Evolutionary conservation across 1,140 invertebrate genomes (phyloP), one percentile per base, ranked within the genome.

Genomic region (Drepana arcuata): DNA sequence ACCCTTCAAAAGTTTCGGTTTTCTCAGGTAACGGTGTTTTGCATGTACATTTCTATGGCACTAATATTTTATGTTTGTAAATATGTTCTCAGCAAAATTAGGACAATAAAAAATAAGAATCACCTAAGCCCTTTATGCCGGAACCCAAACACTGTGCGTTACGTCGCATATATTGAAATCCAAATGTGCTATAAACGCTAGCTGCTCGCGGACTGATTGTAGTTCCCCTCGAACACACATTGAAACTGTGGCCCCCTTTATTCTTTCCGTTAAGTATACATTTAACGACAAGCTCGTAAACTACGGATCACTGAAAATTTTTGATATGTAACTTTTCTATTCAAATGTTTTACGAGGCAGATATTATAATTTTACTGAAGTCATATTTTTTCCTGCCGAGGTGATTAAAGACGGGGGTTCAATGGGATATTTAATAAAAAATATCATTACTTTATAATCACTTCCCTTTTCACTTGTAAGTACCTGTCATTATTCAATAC

Each of bases 281-380:
- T 78, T 79, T 82, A n/a, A 82, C 71, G 78, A 79, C 67, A 58
- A 65, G 68, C 72, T 79, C 78, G 78, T 82, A 82, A 82, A 82
- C 69, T 63, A 79, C 71, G 78, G 78, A 78, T 82, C 74, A 82
- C 71, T 78, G 78, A 78, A 78, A 79, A 79, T 79, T 82, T 82
- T 82, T 82, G 78, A 82, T 82, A 82, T 79, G 78, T 82, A 69
- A 82, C 74, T 66, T 69, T 79, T 73, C 73, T 79, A 82, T 82
- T 82, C 78, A 82, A 82, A 82, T 79, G 72, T 47, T 79, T 82
- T 82, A 82, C 72, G 78, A 79, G 48, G 51, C 39, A 49, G 51
- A 52, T 69, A 73, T 81, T 79, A 77, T 73, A 71, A 75, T 79
- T 79, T 81, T 77, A 75, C 66, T 70, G 66, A 68, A 60, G 53